Percentiles rank a stretch among this genome's conserved stretches.
Evolutionary conservation across 1,140 invertebrate species (phyloP).

Genomic region (Penaeus indicus): DNA sequence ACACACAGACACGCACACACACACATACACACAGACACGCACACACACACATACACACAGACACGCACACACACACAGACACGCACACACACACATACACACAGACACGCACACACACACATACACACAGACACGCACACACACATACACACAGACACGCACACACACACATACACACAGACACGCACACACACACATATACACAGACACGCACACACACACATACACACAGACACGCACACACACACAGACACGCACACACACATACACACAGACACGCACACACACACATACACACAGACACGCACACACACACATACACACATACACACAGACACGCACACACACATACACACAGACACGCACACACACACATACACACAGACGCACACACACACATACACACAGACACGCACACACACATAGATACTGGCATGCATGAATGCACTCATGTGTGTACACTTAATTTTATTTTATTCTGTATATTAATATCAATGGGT

Average conservation of each 20-base stretch:
- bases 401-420: too few species aligned
- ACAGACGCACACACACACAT: not conserved
- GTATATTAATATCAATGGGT: too few species aligned
- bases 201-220: not conserved
- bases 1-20: not conserved
- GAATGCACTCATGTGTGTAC: too few species aligned
- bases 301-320: not conserved
- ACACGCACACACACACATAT: not conserved
- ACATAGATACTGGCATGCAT: too few species aligned
- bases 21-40: not conserved
- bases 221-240: too few species aligned
- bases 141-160: conserved; percentile 7
- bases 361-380: not conserved
- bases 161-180: conserved; percentile 9
- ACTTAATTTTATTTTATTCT: too few species aligned
- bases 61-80: too few species aligned
- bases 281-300: not conserved
- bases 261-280: not conserved
- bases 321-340: conserved; percentile 3
- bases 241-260: not conserved
- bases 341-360: conserved; percentile 7
- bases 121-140: not conserved
- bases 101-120: not conserved
- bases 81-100: not conserved
- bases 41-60: too few species aligned